Base-by-base conservation (phyloP, 2,888 invertebrate genomes). In the Hetaerina titia region DNA sequence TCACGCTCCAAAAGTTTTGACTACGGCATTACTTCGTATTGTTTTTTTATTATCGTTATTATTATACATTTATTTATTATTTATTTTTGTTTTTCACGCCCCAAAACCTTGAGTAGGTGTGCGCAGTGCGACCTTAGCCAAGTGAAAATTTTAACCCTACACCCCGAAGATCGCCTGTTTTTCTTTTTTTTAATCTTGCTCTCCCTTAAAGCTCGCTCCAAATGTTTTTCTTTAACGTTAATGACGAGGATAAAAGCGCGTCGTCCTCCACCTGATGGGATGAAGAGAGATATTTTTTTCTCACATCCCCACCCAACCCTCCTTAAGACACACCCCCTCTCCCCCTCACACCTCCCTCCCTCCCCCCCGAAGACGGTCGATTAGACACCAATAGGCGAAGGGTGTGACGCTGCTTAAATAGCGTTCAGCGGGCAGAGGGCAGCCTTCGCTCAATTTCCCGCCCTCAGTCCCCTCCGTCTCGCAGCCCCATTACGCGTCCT, bases 181-280 rank as follows among this genome's bases (percentile, higher is more conserved):
- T 25, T 74, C 1, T 74, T 74, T 8, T 74, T 25, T n/a, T 25
- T 74, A n/a, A 2, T 4, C 45, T 4, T 45, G 45, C 45, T 45
- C 45, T 4, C 45, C 45, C 45, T 45, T 25, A 25, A 69, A 69
- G 74, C 25, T 74, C 19, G 8, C 74, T 74, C 13, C 25, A 25
- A 74, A 74, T 74, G 74, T 74, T 74, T 74, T 74, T 25, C 74
- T 74, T 74, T 74, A 74, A 25, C 74, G 25, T 25, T 74, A 74
- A 74, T 31, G 81, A 81, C 81, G 81, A 31, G 11, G 81, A 31
- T 81, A 81, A 81, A 81, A 31, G 81, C 81, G 81, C 13, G 19
- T 31, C 81, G 11, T 15, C 81, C 15, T 31, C 11, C 31, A 31
- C 81, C 81, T 81, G 9, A 31, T 13, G 81, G 15, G 81, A 81